Conservation (phyloP, 2,888 invertebrate genomes). For the Tetranychus truncatus region DNA sequence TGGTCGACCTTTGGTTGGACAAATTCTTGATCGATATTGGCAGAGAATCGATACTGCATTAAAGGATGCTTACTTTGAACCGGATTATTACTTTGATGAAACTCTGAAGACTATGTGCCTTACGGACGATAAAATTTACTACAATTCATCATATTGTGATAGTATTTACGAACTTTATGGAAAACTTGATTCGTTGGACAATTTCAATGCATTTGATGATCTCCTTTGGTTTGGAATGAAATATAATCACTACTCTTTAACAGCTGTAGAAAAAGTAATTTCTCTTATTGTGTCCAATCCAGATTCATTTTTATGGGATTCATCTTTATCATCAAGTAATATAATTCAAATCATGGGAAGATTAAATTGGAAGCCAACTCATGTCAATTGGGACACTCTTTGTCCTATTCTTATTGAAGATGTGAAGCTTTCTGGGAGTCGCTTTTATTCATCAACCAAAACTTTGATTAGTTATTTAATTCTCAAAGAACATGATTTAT, state of each 20-base stretch:
- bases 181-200: background rate
- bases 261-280: background rate
- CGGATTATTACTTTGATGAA: background rate
- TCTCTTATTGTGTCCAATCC: background rate
- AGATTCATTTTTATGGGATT: background rate
- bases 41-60: background rate
- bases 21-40: background rate
- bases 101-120: background rate
- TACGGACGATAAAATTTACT: background rate
- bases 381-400: background rate
- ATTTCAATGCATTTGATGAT: background rate
- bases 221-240: background rate
- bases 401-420: background rate
- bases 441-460: background rate
- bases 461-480: background rate
- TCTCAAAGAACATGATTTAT: background rate
- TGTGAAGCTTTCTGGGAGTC: background rate
- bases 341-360: background rate
- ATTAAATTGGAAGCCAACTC: background rate
- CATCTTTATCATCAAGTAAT: background rate
- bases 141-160: background rate
- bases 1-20: background rate
- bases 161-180: background rate
- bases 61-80: background rate
- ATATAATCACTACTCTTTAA: background rate